Evolutionary conservation across 1,140 invertebrate species (phyloP).

Genomic region (Melanaphis sacchari): DNA sequence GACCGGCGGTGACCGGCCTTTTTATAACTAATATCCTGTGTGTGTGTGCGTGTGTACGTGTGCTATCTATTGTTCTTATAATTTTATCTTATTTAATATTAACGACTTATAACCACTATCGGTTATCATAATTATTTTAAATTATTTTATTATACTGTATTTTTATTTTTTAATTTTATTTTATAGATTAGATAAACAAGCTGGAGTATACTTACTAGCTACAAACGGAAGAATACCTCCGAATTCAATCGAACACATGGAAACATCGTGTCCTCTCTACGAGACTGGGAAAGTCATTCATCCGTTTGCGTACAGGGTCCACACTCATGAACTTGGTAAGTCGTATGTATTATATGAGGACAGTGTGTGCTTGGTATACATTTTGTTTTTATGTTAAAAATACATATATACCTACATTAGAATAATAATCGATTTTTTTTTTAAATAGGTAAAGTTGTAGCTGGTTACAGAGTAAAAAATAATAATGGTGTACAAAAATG

Average conservation of each 20-base stretch:
- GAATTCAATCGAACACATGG: constrained; percentile 80
- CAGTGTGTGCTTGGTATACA: background rate
- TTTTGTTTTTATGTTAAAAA: background rate
- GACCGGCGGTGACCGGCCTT: too few species aligned
- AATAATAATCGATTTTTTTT: background rate
- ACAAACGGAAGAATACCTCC: constrained; percentile 81
- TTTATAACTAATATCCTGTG: too few species aligned
- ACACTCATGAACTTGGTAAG: constrained; percentile 91
- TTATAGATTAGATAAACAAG: constrained; percentile 75
- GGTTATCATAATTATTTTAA: too few species aligned
- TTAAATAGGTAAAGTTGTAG: constrained; percentile 77
- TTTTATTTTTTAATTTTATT: background rate
- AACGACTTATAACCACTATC: too few species aligned
- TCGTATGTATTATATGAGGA: constrained; percentile 61
- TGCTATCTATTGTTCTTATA: too few species aligned
- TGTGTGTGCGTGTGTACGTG: too few species aligned
- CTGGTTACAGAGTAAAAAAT: constrained; percentile 81
- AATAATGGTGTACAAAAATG: constrained; percentile 73
- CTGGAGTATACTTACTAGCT: constrained; percentile 86
- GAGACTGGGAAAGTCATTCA: constrained; percentile 85
- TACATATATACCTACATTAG: background rate
- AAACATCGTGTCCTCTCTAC: constrained; percentile 80
- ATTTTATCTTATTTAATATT: too few species aligned
- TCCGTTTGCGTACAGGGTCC: constrained; percentile 94
- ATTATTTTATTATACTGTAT: too few species aligned